A percentile compares a stretch with the other conserved stretches of the same genome.
phyloP scores from a whole-genome alignment of 2,797 vertebrate genomes.

The Glyptemys insculpta region DNA sequence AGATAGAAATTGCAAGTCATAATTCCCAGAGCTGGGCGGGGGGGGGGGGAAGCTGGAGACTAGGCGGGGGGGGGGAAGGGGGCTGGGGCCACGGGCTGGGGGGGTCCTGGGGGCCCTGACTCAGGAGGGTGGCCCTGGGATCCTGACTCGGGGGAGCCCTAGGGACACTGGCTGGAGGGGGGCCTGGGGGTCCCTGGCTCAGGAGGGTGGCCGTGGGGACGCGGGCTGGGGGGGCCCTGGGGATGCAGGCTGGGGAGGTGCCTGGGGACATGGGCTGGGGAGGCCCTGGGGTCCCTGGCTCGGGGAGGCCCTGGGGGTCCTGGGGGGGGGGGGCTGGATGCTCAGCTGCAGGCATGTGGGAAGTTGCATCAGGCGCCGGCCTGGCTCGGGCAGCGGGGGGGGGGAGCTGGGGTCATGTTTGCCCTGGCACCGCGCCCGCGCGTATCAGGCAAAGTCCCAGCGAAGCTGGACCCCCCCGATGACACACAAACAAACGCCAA shows the following conservation, averaged over 20 bases:
- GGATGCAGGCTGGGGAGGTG: accelerated
- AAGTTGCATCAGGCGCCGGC: neutral
- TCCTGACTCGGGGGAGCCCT: neutral
- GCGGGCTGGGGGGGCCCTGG: neutral
- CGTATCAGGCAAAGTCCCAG: neutral
- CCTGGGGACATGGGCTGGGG: too few species aligned
- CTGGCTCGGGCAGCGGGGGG: neutral
- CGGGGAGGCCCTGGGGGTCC: neutral
- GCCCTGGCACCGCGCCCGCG: neutral
- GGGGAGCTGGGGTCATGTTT: neutral
- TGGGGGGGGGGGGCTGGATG: too few species aligned
- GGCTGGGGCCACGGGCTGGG: too few species aligned
- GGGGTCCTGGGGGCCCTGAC: too few species aligned
- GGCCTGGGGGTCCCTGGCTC: too few species aligned
- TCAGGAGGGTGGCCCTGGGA: too few species aligned
- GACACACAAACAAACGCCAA: too few species aligned
- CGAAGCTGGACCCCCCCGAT: too few species aligned
- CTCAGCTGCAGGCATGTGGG: accelerated
- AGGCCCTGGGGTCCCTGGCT: neutral
- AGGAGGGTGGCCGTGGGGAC: too few species aligned
- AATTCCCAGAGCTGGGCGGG: neutral
- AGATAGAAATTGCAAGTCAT: neutral
- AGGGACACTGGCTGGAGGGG: too few species aligned
- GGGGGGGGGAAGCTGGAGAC: too few species aligned
- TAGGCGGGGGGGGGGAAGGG: too few species aligned